These are phyloP conservation scores for Epinephelus fuscoguttatus DNA, from an alignment of 2,113 vertebrate species.

Conservation along the genomic window DNA sequence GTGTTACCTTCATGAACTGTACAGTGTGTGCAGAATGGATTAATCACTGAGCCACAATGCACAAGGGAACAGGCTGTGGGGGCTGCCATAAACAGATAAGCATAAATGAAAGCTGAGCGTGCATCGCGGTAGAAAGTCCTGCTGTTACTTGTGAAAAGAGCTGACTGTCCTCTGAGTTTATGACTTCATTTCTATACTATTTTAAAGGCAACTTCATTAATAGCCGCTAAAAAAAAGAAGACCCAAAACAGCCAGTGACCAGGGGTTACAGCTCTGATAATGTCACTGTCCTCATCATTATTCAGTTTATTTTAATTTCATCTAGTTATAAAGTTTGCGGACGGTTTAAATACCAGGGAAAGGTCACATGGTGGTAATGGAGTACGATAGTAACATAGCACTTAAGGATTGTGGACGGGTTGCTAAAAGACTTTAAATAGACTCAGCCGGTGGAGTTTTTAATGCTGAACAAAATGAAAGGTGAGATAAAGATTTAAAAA, in stretches of 20 bases:
- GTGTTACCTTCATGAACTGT: slow-evolving; percentile 56
- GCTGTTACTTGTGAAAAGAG: slow-evolving; percentile 29
- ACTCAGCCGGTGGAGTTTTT: neutral
- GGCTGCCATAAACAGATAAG: slow-evolving; percentile 60
- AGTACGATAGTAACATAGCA: neutral
- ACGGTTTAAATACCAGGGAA: slow-evolving; percentile 59
- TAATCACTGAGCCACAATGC: slow-evolving; percentile 61
- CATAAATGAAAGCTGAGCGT: slow-evolving; percentile 43
- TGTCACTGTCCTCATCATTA: slow-evolving; percentile 47
- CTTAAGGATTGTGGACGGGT: neutral
- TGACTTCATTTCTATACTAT: slow-evolving; percentile 30
- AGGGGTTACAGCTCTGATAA: slow-evolving; percentile 47
- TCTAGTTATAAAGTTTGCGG: slow-evolving; percentile 52
- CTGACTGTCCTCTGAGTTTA: slow-evolving; percentile 45
- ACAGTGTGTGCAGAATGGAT: slow-evolving; percentile 54
- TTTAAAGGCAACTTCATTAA: slow-evolving; percentile 40
- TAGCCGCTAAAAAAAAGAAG: slow-evolving; percentile 9
- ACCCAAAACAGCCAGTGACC: slow-evolving; percentile 1
- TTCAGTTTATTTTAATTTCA: slow-evolving; percentile 51
- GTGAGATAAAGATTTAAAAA: neutral
- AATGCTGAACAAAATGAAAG: neutral
- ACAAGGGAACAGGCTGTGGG: slow-evolving; percentile 39
- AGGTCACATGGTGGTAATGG: slow-evolving; percentile 56
- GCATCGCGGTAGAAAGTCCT: slow-evolving; percentile 7
- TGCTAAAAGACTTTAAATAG: slow-evolving; percentile 13